phyloP scores from a whole-genome alignment of 2,888 invertebrate genomes.

The Melikaiella ostensackeni region DNA sequence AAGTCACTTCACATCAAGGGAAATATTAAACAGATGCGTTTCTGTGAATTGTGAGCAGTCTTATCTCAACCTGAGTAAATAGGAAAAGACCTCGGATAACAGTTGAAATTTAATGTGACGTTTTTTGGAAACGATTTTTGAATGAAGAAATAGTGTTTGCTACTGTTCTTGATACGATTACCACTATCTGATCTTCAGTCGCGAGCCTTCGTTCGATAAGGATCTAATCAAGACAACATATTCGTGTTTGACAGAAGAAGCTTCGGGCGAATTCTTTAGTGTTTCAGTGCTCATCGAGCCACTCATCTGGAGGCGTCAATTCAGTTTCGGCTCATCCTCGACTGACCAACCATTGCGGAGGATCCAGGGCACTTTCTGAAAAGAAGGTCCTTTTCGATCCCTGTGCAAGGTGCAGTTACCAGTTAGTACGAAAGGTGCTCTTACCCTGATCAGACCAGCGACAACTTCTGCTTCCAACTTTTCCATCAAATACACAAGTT shows the following conservation, averaged over 20 bases:
- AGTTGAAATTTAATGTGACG: not conserved
- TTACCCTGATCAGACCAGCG: not conserved
- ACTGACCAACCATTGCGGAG: not conserved
- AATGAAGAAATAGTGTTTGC: not conserved
- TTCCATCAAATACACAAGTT: not conserved
- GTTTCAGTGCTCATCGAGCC: not conserved
- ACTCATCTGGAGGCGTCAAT: slow-evolving; percentile 11
- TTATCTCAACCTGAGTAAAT: not conserved
- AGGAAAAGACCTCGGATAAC: not conserved
- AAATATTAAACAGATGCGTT: not conserved
- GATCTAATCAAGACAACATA: slow-evolving; percentile 31
- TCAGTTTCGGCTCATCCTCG: not conserved
- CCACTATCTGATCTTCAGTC: not conserved
- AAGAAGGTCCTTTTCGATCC: slow-evolving; percentile 35
- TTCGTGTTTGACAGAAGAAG: slow-evolving; percentile 16
- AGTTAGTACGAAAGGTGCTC: slow-evolving; percentile 13
- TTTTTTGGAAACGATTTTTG: not conserved
- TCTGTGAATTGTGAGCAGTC: not conserved
- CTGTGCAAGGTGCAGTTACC: not conserved
- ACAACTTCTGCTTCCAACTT: not conserved
- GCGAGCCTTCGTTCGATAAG: slow-evolving; percentile 10
- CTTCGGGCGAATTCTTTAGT: not conserved
- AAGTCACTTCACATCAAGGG: no score
- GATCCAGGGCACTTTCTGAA: slow-evolving; percentile 25
- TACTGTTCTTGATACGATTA: slow-evolving; percentile 10